Evolutionary conservation across 1,140 invertebrate species (phyloP).

Genomic region (Copidosoma floridanum): DNA sequence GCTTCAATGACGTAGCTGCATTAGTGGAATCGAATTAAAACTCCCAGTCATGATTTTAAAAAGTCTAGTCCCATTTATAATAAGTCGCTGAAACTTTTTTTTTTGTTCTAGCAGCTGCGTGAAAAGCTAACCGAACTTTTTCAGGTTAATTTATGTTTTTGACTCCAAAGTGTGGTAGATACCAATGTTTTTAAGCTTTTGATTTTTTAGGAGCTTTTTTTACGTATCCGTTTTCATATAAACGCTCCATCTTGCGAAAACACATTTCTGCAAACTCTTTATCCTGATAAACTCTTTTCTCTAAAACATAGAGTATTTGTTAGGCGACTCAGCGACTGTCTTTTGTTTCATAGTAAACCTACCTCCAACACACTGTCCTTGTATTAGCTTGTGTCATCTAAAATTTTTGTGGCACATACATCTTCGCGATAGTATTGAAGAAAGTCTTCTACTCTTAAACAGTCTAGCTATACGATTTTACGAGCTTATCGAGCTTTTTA

Average conservation of each 20-base stretch:
- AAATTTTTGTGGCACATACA: not conserved
- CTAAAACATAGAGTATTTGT: conserved; percentile 4
- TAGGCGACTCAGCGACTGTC: not conserved
- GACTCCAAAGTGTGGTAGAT: not conserved
- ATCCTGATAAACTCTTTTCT: not conserved
- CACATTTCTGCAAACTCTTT: not conserved
- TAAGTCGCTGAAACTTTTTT: not conserved
- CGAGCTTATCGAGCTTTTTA: not conserved
- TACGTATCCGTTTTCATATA: not conserved
- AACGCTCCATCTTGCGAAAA: not conserved
- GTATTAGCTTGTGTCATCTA: not conserved
- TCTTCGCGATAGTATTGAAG: not conserved
- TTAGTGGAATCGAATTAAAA: not conserved
- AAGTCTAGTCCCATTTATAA: not conserved
- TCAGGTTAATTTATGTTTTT: not conserved
- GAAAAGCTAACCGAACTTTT: not conserved
- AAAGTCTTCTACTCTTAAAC: not conserved
- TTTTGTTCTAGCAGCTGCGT: not conserved
- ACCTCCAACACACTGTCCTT: conserved; percentile 11
- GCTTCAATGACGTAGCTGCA: not conserved
- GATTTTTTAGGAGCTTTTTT: not conserved
- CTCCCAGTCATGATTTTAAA: not conserved
- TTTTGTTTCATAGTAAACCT: conserved; percentile 21
- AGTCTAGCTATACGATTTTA: not conserved
- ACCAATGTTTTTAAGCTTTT: not conserved